Base-by-base conservation (phyloP, 2,797 vertebrate genomes). In the Enteromius treurensis region DNA sequence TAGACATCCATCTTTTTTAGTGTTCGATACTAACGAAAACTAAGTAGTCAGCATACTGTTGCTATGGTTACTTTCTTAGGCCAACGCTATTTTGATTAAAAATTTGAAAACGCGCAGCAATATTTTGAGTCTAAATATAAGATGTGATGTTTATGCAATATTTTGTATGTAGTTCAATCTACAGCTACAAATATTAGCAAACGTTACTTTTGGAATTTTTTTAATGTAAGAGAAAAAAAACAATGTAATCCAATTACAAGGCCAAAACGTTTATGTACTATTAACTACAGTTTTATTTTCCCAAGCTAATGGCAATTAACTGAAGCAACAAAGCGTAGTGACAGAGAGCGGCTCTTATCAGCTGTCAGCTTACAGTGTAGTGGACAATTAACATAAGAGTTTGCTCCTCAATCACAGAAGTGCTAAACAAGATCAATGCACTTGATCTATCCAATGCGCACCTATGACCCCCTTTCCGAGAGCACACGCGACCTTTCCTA, bases 371-470 rank as follows among this genome's bases (percentile, higher is more conserved):
- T 87, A 83, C 78, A 85, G 23, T 79, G 81, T 80, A 84, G 84
- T 82, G 73, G 79, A 69, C 82, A 83, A 86, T 86, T 87, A 81
- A 87, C 86, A 73, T 47, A 73, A 84, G 84, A 83, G 73, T 82
- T 77, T 67, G 83, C 77, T 88, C 89, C 90, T 88, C 79, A 91
- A 87, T 85, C 85, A 90, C 85, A 81, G 89, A 89, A 89, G 90
- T 90, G 88, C 90, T 88, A 87, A 89, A 87, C 86, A 82, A 55
- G 86, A 93, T 93, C 92, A 92, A 92, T 90, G 91, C 70, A 82
- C 86, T 88, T 89, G 69, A 68, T 74, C 79, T 82, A 83, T 75
- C 75, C 80, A 85, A 76, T 60, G 73, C 68, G 78, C 78, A 70
- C 62, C 65, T 51, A 60, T 77, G 83, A 81, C 83, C 77, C 77